Percentiles rank a stretch among this genome's conserved stretches.
These are phyloP conservation scores for Thymallus thymallus DNA, from an alignment of 2,113 vertebrate species.

Conservation along the genomic window DNA sequence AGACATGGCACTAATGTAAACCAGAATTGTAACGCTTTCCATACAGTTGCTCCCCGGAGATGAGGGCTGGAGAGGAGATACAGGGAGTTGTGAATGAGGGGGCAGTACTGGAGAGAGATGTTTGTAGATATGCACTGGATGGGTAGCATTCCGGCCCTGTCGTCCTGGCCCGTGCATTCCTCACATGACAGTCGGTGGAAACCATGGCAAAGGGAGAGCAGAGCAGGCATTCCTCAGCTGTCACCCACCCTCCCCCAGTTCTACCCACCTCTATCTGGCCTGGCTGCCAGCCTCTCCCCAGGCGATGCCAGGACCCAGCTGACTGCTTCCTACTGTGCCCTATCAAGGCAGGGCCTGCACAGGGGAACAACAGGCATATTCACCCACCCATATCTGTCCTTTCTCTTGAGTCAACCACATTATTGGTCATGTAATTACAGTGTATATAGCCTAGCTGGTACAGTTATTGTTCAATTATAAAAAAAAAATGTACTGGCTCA, in stretches of 20 bases:
- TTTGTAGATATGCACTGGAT: slow-evolving; percentile 64
- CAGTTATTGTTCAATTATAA: too few relatives aligned
- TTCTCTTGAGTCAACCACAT: slow-evolving; percentile 6
- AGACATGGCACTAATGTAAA: too few relatives aligned
- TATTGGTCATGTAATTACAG: neutral
- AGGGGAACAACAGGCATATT: slow-evolving; percentile 30
- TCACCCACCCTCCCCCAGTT: slow-evolving; percentile 68
- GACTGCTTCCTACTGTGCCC: slow-evolving; percentile 52
- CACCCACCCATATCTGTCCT: slow-evolving; percentile 64
- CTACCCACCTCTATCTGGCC: slow-evolving; percentile 37
- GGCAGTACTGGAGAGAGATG: slow-evolving; percentile 12
- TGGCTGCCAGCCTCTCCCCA: slow-evolving; percentile 40
- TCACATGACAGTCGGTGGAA: slow-evolving; percentile 83
- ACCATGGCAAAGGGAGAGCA: slow-evolving; percentile 71
- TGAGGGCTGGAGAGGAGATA: slow-evolving; percentile 7
- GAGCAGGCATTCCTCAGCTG: slow-evolving; percentile 85
- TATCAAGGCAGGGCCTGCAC: slow-evolving; percentile 35
- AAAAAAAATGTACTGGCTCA: too few relatives aligned
- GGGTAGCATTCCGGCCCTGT: slow-evolving; percentile 79
- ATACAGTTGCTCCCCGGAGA: neutral
- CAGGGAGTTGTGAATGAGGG: slow-evolving; percentile 25
- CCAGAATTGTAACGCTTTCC: too few relatives aligned
- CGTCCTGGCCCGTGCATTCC: slow-evolving; percentile 79
- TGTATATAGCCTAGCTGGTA: too few relatives aligned
- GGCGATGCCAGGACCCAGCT: slow-evolving; percentile 47